Base-by-base conservation (phyloP, 2,888 invertebrate genomes). In the Stratiomys singularior region DNA sequence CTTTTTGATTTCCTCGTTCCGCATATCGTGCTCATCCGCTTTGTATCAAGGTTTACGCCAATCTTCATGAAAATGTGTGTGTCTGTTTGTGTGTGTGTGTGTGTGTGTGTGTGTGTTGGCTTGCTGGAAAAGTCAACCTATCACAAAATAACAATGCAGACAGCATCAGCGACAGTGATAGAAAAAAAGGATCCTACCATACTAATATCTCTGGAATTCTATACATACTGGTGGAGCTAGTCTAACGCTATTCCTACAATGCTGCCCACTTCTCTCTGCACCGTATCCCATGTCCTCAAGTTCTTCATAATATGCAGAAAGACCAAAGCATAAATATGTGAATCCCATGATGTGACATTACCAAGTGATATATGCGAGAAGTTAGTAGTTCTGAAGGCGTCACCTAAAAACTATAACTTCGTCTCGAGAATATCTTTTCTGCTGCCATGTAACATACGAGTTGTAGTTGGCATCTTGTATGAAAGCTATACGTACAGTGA, bases 321-420 rank as follows among this genome's bases (percentile, higher is more conserved):
- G 76, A 28, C 76, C 76, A 64, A 72, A 78, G 79, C 80, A 80
- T 80, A 80, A 80, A 78, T 80, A 77, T 77, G 78, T 76, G 78
- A 77, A 80, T 80, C 80, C 80, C 80, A 79, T 80, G 80, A 80
- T 80, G 80, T 80, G 80, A 76, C 80, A 80, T 79, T 78, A 74
- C 77, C 77, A 79, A 81, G 81, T 81, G 81, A 81, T 81, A 81
- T 81, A 81, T 81, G 80, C 80, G 81, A 81, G 81, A 81, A 81
- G 81, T 81, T 81, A 81, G 81, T 81, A 81, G 81, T 81, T 81
- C 79, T 77, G 81, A 81, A 81, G 81, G 81, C 81, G 81, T 81
- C 81, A 81, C 80, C 80, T 79, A 81, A 81, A 80, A 80, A 78
- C 80, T 80, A 80, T 80, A 80, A 80, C 80, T 80, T 80, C 78